These are phyloP conservation scores for Centruroides sculpturatus DNA, from an alignment of 1,140 invertebrate genomes.

Conservation along the genomic window DNA sequence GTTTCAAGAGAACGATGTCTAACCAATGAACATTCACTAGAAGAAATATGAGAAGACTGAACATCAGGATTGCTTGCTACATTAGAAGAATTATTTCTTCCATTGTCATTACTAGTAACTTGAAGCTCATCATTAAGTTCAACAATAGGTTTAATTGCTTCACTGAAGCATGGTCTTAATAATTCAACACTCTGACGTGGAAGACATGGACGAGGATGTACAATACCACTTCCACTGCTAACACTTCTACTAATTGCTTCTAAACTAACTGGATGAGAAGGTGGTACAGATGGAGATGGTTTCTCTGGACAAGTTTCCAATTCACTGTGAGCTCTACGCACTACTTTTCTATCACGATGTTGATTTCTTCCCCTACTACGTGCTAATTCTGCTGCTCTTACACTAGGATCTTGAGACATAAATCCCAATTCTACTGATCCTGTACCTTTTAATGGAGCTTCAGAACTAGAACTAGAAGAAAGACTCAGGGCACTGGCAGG, in stretches of 20 bases:
- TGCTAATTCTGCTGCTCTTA: constrained; percentile 10
- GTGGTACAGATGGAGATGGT: constrained; percentile 18
- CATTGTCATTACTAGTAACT: constrained; percentile 21
- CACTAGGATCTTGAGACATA: constrained; percentile 20
- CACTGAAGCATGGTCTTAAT: constrained; percentile 31
- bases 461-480: constrained; percentile 15
- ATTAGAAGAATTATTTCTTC: not conserved
- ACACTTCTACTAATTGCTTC: constrained; percentile 21
- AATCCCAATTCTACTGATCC: constrained; percentile 23
- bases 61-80: not conserved
- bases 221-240: constrained; percentile 7
- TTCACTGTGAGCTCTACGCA: constrained; percentile 20
- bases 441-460: constrained; percentile 19
- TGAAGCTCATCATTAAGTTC: constrained; percentile 66
- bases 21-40: constrained; percentile 8
- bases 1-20: constrained; percentile 18
- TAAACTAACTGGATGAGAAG: constrained; percentile 24
- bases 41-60: not conserved
- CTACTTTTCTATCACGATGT: constrained; percentile 14
- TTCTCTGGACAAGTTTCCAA: constrained; percentile 18
- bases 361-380: constrained; percentile 10
- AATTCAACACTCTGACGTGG: constrained; percentile 10
- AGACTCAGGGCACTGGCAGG: constrained; percentile 13
- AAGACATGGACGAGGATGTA: constrained; percentile 1
- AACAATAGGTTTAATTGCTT: constrained; percentile 66